Conservation (phyloP, 2,113 vertebrate species). For the Anser brachyrhynchus region DNA sequence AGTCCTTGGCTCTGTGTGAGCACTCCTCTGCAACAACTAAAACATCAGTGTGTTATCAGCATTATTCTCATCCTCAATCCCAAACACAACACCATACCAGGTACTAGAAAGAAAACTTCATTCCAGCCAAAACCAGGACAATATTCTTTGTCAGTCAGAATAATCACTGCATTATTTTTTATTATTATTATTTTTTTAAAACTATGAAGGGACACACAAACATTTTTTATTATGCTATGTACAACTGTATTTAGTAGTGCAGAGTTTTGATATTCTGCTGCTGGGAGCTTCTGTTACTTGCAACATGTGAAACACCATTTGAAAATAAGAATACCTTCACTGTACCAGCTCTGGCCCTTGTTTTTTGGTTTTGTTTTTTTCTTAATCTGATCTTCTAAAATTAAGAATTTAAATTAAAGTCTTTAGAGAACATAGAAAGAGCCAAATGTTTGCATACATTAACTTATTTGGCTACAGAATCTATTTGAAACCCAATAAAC, state of each 20-base stretch:
- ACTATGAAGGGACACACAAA: background rate
- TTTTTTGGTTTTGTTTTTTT: background rate
- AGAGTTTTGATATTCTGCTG: background rate
- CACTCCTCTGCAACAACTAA: background rate
- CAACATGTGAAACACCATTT: background rate
- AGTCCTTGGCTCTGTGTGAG: background rate
- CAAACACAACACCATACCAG: background rate
- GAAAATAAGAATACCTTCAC: background rate
- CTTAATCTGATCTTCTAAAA: background rate
- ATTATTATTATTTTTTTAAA: background rate
- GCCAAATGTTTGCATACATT: background rate
- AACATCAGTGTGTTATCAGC: background rate
- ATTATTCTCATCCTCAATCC: background rate
- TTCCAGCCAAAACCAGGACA: background rate
- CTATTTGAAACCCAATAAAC: conserved; percentile 13
- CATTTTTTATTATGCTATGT: background rate
- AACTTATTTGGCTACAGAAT: background rate
- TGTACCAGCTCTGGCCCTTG: background rate
- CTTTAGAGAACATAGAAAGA: background rate
- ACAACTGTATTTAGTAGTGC: background rate
- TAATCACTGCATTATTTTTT: background rate
- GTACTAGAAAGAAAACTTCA: background rate
- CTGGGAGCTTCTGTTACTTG: background rate
- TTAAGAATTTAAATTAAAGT: background rate
- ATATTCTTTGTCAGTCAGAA: background rate